A percentile compares a stretch with the other conserved stretches of the same genome.
These are phyloP conservation scores for Erebia palarica DNA, from an alignment of 2,888 invertebrate species.

Conservation along the genomic window DNA sequence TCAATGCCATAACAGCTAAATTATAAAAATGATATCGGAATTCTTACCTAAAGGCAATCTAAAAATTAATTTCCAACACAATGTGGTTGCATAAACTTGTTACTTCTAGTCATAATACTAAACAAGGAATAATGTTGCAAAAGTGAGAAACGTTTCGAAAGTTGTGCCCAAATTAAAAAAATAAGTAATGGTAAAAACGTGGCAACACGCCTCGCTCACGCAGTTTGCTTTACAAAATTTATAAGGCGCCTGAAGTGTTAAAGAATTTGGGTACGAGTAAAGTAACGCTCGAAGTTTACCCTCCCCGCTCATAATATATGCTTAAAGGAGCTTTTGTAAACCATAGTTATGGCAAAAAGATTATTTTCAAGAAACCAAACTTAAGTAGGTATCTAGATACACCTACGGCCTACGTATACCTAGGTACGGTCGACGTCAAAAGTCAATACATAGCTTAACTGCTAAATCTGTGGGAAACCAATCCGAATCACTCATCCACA, in stretches of 20 bases:
- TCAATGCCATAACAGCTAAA: too few relatives aligned
- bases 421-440: too few relatives aligned
- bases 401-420: too few relatives aligned
- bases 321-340: slow-evolving; percentile 9
- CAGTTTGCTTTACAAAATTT: slow-evolving; percentile 36
- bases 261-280: slow-evolving; percentile 32
- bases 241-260: slow-evolving; percentile 36
- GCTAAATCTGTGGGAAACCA: too few relatives aligned
- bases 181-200: slow-evolving; percentile 34
- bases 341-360: background rate
- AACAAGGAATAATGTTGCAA: slow-evolving; percentile 18
- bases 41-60: background rate
- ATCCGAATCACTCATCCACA: too few relatives aligned
- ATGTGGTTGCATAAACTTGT: slow-evolving; percentile 1
- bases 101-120: background rate
- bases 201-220: slow-evolving; percentile 30
- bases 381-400: background rate
- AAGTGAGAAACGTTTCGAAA: slow-evolving; percentile 15
- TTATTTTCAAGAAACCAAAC: background rate
- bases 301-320: background rate
- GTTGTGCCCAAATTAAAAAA: slow-evolving; percentile 25
- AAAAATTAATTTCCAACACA: background rate
- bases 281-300: slow-evolving; percentile 19
- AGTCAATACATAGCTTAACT: too few relatives aligned
- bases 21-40: background rate